A percentile compares a stretch with the other conserved stretches of the same genome.
These are phyloP conservation scores for Thamnaconus septentrionalis DNA, from an alignment of 2,113 vertebrate genomes.

Conservation along the genomic window DNA sequence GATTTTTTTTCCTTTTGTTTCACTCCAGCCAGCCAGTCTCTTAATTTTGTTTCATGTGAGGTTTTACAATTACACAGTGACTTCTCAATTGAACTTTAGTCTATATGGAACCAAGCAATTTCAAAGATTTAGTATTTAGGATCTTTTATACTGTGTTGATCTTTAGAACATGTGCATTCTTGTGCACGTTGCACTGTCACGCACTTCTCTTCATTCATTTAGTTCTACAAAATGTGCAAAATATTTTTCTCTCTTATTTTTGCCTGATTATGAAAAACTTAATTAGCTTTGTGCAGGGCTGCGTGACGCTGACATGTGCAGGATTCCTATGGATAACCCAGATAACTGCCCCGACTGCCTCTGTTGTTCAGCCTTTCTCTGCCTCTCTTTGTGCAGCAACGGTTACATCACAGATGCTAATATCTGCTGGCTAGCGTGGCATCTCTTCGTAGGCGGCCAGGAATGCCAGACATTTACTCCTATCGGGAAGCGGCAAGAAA, in stretches of 20 bases:
- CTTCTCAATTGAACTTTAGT: too few relatives aligned
- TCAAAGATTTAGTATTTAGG: too few relatives aligned
- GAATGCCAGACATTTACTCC: constrained; percentile 79
- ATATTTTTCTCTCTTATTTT: constrained; percentile 6
- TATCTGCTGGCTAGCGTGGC: constrained; percentile 58
- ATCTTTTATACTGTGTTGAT: background rate
- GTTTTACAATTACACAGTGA: background rate
- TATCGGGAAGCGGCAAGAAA: constrained; percentile 58
- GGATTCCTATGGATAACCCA: constrained; percentile 34
- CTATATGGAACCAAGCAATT: too few relatives aligned
- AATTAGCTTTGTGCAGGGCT: constrained; percentile 27
- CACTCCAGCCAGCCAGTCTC: background rate
- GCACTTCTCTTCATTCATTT: constrained; percentile 1
- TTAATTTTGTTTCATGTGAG: background rate
- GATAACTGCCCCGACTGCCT: constrained; percentile 43
- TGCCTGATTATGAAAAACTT: constrained; percentile 16
- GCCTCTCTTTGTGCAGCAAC: constrained; percentile 32
- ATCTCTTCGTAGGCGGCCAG: constrained; percentile 72
- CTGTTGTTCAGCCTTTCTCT: constrained; percentile 38
- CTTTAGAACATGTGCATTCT: background rate
- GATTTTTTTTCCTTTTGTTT: background rate
- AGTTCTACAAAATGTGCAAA: constrained; percentile 1
- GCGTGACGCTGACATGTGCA: constrained; percentile 18
- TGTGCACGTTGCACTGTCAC: background rate
- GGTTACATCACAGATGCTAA: constrained; percentile 72